These are phyloP conservation scores for Todiramphus chloris DNA, from an alignment of 2,113 vertebrate species.

Conservation along the genomic window DNA sequence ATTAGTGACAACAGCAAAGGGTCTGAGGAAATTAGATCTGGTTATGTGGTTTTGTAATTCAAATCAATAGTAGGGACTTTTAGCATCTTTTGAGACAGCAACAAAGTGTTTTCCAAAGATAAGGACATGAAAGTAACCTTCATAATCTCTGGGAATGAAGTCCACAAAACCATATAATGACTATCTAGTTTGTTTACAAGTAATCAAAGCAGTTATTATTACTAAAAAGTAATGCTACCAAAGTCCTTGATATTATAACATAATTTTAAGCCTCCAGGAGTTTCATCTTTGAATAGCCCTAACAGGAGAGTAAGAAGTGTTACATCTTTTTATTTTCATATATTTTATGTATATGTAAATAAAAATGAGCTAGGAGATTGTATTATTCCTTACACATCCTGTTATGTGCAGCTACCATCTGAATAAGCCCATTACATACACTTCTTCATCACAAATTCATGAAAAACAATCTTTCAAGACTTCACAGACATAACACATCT, in stretches of 20 bases:
- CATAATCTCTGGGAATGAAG: not conserved
- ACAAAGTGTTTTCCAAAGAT: slow-evolving; percentile 38
- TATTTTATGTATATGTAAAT: not conserved
- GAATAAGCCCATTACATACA: not conserved
- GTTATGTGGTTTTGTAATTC: not conserved
- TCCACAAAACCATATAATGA: not conserved
- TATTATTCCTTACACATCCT: not conserved
- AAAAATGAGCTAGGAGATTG: not conserved
- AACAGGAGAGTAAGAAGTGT: not conserved
- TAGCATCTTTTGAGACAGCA: not conserved
- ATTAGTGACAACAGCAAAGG: not conserved
- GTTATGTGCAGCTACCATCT: not conserved
- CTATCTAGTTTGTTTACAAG: not conserved
- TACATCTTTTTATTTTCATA: not conserved
- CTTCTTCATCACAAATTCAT: not conserved
- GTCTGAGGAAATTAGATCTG: not conserved
- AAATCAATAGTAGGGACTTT: not conserved
- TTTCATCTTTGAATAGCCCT: not conserved
- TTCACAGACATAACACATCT: not conserved
- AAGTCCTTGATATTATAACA: not conserved
- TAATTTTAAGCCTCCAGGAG: not conserved
- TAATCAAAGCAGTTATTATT: not conserved
- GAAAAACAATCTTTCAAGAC: not conserved
- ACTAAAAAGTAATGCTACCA: not conserved
- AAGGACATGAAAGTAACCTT: not conserved